phyloP scores from a whole-genome alignment of 2,888 invertebrate species.

The Lasioglossum zephyrum region DNA sequence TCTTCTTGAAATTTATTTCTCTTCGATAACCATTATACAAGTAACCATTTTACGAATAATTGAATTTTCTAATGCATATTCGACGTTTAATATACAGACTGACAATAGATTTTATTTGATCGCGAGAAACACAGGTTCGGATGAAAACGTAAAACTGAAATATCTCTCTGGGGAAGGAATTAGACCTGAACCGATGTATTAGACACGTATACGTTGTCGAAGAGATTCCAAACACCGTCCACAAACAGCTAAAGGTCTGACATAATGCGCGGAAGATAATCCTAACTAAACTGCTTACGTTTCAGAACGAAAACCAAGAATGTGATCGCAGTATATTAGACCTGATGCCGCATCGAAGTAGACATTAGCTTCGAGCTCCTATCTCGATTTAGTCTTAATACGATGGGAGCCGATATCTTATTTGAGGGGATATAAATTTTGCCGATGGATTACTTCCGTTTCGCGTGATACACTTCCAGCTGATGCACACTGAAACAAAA shows the following conservation, averaged over 20 bases:
- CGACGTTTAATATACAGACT: too few relatives aligned
- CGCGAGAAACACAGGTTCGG: not conserved
- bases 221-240: not conserved
- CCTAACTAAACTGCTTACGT: slow-evolving; percentile 13
- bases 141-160: not conserved
- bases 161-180: not conserved
- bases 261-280: slow-evolving; percentile 1
- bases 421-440: slow-evolving; percentile 12
- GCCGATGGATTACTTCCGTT: slow-evolving; percentile 4
- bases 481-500: slow-evolving; percentile 3
- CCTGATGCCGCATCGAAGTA: not conserved
- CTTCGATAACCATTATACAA: too few relatives aligned
- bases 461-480: not conserved
- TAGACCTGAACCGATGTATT: not conserved
- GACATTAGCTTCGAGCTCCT: slow-evolving; percentile 7
- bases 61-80: too few relatives aligned
- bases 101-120: too few relatives aligned
- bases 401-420: slow-evolving; percentile 16
- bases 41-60: too few relatives aligned
- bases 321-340: slow-evolving; percentile 9
- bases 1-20: too few relatives aligned
- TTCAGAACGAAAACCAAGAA: slow-evolving; percentile 8
- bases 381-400: slow-evolving; percentile 18
- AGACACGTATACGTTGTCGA: not conserved
- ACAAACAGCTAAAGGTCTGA: not conserved